A percentile compares a stretch with the other conserved stretches of the same genome.
phyloP scores from a whole-genome alignment of 2,113 vertebrate genomes.

The Alouatta palliata region DNA sequence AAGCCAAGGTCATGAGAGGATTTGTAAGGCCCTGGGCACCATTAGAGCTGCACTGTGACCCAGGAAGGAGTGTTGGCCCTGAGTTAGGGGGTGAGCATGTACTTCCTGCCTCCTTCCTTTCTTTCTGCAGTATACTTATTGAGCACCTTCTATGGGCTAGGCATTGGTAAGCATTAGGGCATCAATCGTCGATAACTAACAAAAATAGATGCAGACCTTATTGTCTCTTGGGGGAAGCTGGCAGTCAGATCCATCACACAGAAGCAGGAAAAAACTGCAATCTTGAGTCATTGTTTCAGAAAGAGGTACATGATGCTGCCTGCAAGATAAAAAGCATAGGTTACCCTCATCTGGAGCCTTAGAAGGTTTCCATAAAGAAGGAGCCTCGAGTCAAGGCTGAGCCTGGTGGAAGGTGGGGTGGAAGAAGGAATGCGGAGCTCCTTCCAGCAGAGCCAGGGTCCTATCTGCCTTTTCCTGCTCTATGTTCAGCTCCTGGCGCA shows the following conservation, averaged over 20 bases:
- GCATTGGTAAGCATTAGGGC: neutral
- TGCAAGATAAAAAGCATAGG: neutral
- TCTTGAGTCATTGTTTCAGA: neutral
- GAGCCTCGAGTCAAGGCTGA: neutral
- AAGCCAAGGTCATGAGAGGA: neutral
- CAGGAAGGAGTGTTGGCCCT: neutral
- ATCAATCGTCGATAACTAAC: neutral
- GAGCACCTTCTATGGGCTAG: neutral
- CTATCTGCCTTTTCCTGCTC: neutral
- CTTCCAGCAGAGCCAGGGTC: neutral
- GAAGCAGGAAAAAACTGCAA: neutral
- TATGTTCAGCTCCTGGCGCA: neutral
- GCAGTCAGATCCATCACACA: neutral
- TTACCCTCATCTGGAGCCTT: neutral
- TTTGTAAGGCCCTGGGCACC: neutral
- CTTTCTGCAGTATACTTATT: neutral
- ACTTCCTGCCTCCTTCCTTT: neutral
- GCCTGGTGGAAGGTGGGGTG: neutral
- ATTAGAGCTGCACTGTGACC: neutral
- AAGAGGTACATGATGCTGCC: neutral
- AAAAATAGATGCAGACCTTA: neutral
- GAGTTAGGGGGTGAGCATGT: neutral
- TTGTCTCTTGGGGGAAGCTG: conserved; percentile 8
- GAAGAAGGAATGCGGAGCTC: neutral
- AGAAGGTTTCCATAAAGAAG: neutral